Evolutionary conservation across 2,888 invertebrate genomes (phyloP).

Genomic region (Apodemia duryi): DNA sequence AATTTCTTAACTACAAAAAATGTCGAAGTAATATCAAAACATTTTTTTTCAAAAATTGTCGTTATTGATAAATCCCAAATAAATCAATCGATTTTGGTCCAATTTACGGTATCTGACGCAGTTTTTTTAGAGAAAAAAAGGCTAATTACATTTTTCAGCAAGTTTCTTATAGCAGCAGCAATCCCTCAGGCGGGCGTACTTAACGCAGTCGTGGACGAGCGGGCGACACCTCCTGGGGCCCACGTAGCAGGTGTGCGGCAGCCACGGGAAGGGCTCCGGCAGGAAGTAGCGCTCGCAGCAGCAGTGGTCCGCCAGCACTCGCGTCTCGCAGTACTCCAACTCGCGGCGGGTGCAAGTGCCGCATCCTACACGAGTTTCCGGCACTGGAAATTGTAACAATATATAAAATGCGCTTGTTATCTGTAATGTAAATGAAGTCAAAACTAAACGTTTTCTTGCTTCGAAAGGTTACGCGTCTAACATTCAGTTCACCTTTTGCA

Average conservation of each 20-base stretch:
- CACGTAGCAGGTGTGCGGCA: conserved; percentile 84
- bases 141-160: conserved; percentile 79
- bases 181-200: conserved; percentile 80
- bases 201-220: conserved; percentile 80
- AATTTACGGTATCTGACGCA: too few relatives aligned
- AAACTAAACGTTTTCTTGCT: too few relatives aligned
- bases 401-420: not conserved
- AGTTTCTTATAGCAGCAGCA: conserved; percentile 83
- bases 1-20: too few relatives aligned
- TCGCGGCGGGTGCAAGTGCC: conserved; percentile 81
- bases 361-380: conserved; percentile 70
- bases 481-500: too few relatives aligned
- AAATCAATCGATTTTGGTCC: too few relatives aligned
- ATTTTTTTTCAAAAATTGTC: too few relatives aligned
- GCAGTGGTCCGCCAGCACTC: conserved; percentile 76
- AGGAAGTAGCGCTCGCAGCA: conserved; percentile 78
- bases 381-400: conserved; percentile 40
- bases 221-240: conserved; percentile 81
- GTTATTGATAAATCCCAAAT: too few relatives aligned
- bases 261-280: conserved; percentile 82
- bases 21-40: too few relatives aligned
- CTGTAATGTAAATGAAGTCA: too few relatives aligned
- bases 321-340: conserved; percentile 81
- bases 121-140: too few relatives aligned
- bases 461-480: too few relatives aligned